These are phyloP conservation scores for Coregonus clupeaformis DNA, from an alignment of 2,113 vertebrate species.

Conservation along the genomic window DNA sequence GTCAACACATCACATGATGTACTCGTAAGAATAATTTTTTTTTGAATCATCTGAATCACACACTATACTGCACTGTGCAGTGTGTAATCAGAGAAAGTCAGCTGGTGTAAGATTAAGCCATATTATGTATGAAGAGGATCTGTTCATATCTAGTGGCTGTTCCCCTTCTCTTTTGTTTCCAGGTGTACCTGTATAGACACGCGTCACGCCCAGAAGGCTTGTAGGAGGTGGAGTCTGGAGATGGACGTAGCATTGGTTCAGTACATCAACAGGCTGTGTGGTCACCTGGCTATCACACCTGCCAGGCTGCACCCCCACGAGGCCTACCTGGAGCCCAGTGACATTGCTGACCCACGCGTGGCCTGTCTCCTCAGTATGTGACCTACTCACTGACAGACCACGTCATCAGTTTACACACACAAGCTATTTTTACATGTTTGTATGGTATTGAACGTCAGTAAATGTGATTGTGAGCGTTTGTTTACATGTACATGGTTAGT, in stretches of 20 bases:
- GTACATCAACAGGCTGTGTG: constrained; percentile 91
- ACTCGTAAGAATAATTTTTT: not conserved
- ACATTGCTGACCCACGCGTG: constrained; percentile 85
- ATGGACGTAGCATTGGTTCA: constrained; percentile 95
- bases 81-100: not conserved
- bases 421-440: not conserved
- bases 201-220: constrained; percentile 90
- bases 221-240: constrained; percentile 90
- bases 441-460: too few relatives aligned
- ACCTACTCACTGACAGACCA: not conserved
- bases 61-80: not conserved
- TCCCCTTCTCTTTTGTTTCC: constrained; percentile 11
- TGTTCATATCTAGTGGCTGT: not conserved
- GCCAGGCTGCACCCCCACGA: constrained; percentile 93
- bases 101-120: not conserved
- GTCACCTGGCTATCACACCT: constrained; percentile 94
- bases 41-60: not conserved
- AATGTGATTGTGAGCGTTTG: not conserved
- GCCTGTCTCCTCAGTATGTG: constrained; percentile 85
- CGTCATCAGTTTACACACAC: too few relatives aligned
- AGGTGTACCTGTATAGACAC: constrained; percentile 94
- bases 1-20: not conserved
- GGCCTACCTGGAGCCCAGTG: constrained; percentile 88
- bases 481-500: not conserved
- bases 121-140: not conserved